A percentile compares a stretch with the other conserved stretches of the same genome.
phyloP scores from a whole-genome alignment of 1,140 invertebrate species.

The Trachymyrmex cornetzi region DNA sequence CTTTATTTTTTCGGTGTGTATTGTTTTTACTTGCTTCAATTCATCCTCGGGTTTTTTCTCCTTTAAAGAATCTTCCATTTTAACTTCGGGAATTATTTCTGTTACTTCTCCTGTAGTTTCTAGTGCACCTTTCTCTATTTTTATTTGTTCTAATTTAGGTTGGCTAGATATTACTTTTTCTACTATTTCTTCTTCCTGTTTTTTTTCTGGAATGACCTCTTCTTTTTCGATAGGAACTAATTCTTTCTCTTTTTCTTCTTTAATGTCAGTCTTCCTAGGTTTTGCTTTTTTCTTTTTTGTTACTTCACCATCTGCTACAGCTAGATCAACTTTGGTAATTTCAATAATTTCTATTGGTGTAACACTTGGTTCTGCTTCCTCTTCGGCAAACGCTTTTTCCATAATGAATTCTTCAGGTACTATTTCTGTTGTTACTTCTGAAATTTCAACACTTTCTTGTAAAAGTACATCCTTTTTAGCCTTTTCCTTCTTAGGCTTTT shows the following conservation, averaged over 20 bases:
- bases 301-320: conserved; percentile 45
- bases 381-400: conserved; percentile 58
- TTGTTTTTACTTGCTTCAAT: conserved; percentile 67
- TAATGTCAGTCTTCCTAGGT: conserved; percentile 2
- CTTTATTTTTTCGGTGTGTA: conserved; percentile 67
- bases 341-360: conserved; percentile 61
- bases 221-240: conserved; percentile 47
- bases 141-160: conserved; percentile 83
- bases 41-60: conserved; percentile 57
- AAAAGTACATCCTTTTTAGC: conserved; percentile 61
- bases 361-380: conserved; percentile 67
- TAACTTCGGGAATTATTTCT: conserved; percentile 67
- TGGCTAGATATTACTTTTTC: conserved; percentile 81
- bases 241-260: conserved; percentile 46
- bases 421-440: conserved; percentile 70
- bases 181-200: too few species aligned
- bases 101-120: conserved; percentile 44
- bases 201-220: conserved; percentile 61
- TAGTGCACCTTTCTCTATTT: conserved; percentile 50
- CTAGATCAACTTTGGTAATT: conserved; percentile 55
- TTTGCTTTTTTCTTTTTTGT: conserved; percentile 71
- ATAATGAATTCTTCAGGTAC: conserved; percentile 61
- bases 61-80: conserved; percentile 56
- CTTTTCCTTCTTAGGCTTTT: conserved; percentile 71
- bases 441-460: conserved; percentile 72